A percentile compares a stretch with the other conserved stretches of the same genome.
Evolutionary conservation across 2,888 invertebrate genomes (phyloP).

Genomic region (Stomorhina lunata): DNA sequence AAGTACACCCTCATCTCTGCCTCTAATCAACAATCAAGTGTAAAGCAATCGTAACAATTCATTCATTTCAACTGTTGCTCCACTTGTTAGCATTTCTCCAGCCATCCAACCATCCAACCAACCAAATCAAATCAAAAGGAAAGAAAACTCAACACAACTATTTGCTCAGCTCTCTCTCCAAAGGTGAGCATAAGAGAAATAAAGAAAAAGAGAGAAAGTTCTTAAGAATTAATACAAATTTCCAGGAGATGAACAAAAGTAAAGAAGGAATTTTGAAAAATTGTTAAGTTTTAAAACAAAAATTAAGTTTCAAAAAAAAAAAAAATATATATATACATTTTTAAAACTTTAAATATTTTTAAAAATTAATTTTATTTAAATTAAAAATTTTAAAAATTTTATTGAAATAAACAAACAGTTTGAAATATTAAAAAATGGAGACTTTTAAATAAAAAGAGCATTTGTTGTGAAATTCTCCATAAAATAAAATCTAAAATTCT

Average conservation of each 20-base stretch:
- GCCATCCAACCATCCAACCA: conserved; percentile 34
- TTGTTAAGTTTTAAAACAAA: no score
- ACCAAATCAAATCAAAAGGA: conserved; percentile 3
- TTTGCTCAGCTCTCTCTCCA: not conserved
- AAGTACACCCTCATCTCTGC: conserved; percentile 27
- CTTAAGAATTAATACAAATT: not conserved
- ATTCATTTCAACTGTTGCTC: conserved; percentile 77
- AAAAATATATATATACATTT: not conserved
- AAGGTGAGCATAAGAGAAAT: conserved; percentile 6
- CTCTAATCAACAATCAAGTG: conserved; percentile 16
- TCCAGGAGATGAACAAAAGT: conserved; percentile 18
- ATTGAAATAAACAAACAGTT: no score
- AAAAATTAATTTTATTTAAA: not conserved
- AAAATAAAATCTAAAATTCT: conserved; percentile 8
- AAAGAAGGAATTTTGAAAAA: no score
- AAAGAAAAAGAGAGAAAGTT: conserved; percentile 19
- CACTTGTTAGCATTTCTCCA: conserved; percentile 75
- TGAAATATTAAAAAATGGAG: no score
- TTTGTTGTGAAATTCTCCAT: conserved; percentile 39
- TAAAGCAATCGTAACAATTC: conserved; percentile 55
- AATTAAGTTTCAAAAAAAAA: not conserved
- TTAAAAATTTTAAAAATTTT: not conserved
- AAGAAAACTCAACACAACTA: not conserved
- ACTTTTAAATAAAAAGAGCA: conserved; percentile 16
- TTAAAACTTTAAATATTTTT: not conserved